phyloP scores from a whole-genome alignment of 2,113 vertebrate species.

The Crotalus horridus region DNA sequence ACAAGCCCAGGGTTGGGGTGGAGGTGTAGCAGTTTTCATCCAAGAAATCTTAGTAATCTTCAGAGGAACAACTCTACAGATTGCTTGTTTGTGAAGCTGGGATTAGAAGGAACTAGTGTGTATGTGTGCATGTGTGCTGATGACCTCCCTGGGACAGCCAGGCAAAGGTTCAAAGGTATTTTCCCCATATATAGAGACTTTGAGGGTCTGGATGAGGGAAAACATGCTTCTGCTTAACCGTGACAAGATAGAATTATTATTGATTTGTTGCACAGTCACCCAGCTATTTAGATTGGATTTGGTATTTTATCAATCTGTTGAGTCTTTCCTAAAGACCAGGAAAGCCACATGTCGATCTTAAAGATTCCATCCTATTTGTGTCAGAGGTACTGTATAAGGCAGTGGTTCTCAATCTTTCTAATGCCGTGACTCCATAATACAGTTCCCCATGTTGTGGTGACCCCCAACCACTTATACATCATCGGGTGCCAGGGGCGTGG shows the following conservation, averaged over 20 bases:
- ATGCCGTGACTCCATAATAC: no score
- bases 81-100: background rate
- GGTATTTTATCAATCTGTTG: background rate
- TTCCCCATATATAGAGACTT: background rate
- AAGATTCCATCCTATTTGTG: no score
- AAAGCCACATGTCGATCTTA: background rate
- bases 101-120: background rate
- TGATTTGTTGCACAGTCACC: background rate
- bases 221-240: background rate
- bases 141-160: background rate
- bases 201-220: background rate
- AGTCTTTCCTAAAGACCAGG: background rate
- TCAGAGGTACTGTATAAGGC: no score
- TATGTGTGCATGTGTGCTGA: background rate
- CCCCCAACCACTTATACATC: no score
- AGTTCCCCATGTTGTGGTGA: no score
- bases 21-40: background rate
- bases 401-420: no score
- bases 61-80: background rate
- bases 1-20: background rate
- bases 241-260: background rate
- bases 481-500: no score
- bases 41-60: background rate
- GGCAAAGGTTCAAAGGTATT: background rate
- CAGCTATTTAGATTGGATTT: background rate